phyloP scores from a whole-genome alignment of 2,797 vertebrate genomes.

The Crax fasciolata region DNA sequence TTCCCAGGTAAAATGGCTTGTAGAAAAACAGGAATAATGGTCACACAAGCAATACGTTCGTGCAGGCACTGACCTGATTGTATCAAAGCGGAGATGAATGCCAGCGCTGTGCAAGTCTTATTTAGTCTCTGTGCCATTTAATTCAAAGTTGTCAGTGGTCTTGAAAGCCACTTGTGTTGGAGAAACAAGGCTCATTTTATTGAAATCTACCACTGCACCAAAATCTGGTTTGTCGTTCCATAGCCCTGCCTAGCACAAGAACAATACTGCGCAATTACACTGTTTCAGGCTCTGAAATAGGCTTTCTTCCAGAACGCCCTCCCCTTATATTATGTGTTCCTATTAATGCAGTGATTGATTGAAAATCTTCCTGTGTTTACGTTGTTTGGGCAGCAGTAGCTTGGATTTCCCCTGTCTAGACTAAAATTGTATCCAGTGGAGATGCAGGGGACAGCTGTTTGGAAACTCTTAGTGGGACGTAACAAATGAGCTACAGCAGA shows the following conservation, averaged over 20 bases:
- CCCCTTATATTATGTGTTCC: constrained; percentile 54
- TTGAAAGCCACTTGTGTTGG: constrained; percentile 45
- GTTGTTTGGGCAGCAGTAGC: constrained; percentile 54
- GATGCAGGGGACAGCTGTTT: constrained; percentile 61
- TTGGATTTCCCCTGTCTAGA: constrained; percentile 62
- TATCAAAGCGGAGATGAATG: constrained; percentile 23
- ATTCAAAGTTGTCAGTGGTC: constrained; percentile 62
- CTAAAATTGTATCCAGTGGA: constrained; percentile 64
- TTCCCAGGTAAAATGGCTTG: constrained; percentile 42
- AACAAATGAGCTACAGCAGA: constrained; percentile 55
- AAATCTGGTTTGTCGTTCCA: constrained; percentile 43
- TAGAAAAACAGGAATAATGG: constrained; percentile 32
- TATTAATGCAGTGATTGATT: constrained; percentile 73
- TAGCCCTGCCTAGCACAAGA: constrained; percentile 33
- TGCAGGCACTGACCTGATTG: constrained; percentile 33
- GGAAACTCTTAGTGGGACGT: constrained; percentile 54
- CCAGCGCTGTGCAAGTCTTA: constrained; percentile 6
- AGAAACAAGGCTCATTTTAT: constrained; percentile 63
- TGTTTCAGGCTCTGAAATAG: constrained; percentile 53
- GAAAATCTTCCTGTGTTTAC: constrained; percentile 69
- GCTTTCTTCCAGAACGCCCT: constrained; percentile 64
- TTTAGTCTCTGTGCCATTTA: constrained; percentile 57
- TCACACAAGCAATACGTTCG: neutral
- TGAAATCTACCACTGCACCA: neutral
- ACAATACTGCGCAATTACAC: constrained; percentile 22